Evolutionary conservation across 35 echinoderm and acorn worm genomes (phyloP), one percentile per base, ranked within the genome.

Genomic region (Heliocidaris tuberculata): DNA sequence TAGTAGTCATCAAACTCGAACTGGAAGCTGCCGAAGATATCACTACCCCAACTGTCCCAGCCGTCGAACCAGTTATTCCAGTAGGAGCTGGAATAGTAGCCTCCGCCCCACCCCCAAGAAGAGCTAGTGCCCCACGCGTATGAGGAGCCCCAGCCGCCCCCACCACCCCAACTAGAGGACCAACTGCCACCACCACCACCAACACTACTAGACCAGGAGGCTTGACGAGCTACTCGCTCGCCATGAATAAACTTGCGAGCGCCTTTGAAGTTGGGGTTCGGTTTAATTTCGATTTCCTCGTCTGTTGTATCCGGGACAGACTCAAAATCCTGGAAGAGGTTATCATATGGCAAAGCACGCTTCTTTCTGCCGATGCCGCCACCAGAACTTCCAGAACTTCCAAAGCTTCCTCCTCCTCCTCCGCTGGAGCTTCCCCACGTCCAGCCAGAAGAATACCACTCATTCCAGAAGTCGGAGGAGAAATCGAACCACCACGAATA

Each of bases 401-500:
- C 47, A 59, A 71, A 31, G 13, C 56, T 47, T 49, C 86, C 47
- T 86, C 89, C 59, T 52, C 50, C 50, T 52, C 50, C 50, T 52
- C 50, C 50, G 8, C 50, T 12, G 13, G 50, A n/a, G n/a, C n/a
- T 21, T 24, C 59, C 86, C 27, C 85, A 95, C 7, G 42, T 31
- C 56, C 85, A 60, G 12, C 87, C 35, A 17, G 85, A 54, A 30
- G 93, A 94, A n/a, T 88, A 88, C 27, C 60, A 96, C 21, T 48
- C 86, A 59, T 95, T 94, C 88, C 94, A 95, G 24, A 93, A 98
- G 17, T 94, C 93, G 5, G 97, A 98, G 12, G 97, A 98, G 50
- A 96, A 98, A 32, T 98, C 97, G 29, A 96, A 98, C 92, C 96
- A 98, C 97, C 97, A 98, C 2, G 96, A 90, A 50, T 98, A 98